phyloP scores from a whole-genome alignment of 2,113 vertebrate species.

The Paramisgurnus dabryanus region DNA sequence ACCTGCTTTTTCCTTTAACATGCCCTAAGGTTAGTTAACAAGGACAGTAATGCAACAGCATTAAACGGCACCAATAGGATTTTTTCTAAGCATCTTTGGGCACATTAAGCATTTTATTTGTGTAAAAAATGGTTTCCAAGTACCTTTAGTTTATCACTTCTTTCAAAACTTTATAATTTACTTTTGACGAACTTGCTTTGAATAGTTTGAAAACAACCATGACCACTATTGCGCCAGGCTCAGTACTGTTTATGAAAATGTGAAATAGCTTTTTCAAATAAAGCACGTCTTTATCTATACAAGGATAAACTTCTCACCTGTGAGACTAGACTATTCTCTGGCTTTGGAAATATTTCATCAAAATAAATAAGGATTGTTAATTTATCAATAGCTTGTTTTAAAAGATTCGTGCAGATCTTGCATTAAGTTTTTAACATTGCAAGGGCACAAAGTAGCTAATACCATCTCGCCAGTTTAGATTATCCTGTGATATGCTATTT shows the following conservation, averaged over 20 bases:
- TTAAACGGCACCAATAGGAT: background rate
- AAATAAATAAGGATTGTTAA: background rate
- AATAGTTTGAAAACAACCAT: background rate
- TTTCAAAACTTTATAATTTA: constrained; percentile 12
- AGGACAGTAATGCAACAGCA: background rate
- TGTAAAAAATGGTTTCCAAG: background rate
- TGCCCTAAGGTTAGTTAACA: background rate
- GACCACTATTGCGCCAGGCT: background rate
- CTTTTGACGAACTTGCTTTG: constrained; percentile 10
- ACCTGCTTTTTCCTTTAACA: background rate
- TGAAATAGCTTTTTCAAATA: constrained; percentile 5
- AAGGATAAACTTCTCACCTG: constrained; percentile 2
- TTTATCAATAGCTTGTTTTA: background rate
- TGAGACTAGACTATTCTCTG: background rate
- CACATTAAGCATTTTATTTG: background rate
- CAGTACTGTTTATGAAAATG: background rate
- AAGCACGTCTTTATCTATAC: background rate
- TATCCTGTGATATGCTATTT: background rate
- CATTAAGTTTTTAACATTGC: background rate
- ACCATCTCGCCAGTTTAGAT: constrained; percentile 5
- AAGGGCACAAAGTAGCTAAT: background rate
- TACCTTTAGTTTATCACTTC: background rate
- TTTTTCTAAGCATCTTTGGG: background rate
- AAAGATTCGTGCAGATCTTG: no score
- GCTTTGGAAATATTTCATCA: background rate